A percentile compares a stretch with the other conserved stretches of the same genome.
Conservation (phyloP, 2,113 vertebrate genomes). For the Todiramphus saurophagus region DNA sequence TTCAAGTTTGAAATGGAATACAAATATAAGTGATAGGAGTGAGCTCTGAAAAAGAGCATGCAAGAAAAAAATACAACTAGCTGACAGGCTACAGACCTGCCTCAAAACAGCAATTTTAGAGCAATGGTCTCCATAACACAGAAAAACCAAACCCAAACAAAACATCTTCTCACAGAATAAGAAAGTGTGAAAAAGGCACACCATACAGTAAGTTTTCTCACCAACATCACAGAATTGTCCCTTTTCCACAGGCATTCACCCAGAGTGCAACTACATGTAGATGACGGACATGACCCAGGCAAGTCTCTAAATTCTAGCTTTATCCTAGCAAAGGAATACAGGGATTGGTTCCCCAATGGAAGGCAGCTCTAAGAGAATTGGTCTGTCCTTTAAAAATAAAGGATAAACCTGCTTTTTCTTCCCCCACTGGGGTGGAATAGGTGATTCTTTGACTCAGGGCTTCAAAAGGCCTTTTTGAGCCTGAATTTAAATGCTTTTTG, state of each 20-base stretch:
- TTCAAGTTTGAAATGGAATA: not conserved
- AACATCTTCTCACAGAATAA: not conserved
- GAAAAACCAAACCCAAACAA: not conserved
- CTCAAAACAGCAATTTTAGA: not conserved
- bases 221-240: not conserved
- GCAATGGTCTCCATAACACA: not conserved
- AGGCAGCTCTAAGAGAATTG: not conserved
- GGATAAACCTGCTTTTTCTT: not conserved
- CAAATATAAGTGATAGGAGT: not conserved
- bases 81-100: not conserved
- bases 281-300: not conserved
- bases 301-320: not conserved
- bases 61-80: not conserved
- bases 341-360: not conserved
- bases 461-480: conserved; percentile 16
- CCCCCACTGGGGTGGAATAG: not conserved
- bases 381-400: not conserved
- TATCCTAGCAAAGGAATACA: not conserved
- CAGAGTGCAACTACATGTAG: not conserved
- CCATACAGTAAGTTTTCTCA: not conserved
- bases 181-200: not conserved
- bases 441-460: not conserved
- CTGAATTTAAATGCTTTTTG: not conserved
- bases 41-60: not conserved
- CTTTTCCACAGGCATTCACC: not conserved